Evolutionary conservation across 2,888 invertebrate species (phyloP), one percentile per base, ranked within the genome.

Genomic region (Drosophila eohydei): DNA sequence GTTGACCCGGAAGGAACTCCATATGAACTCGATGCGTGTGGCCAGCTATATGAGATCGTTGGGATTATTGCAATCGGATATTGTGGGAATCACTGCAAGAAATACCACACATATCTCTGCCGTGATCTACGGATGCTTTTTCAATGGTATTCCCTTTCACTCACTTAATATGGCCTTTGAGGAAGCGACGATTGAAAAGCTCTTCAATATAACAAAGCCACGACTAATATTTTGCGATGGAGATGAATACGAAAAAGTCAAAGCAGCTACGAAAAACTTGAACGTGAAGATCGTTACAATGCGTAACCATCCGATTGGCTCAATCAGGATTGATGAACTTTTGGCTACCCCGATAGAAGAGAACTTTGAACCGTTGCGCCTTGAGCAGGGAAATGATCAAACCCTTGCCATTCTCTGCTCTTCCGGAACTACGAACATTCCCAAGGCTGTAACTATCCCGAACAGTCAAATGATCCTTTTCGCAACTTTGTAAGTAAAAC

Each of bases 391-490:
- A 12, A 80, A 71, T 12, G 74, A 89, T 54, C 90, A 91, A 62
- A 86, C 83, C 0, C 73, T 91, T 8, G 90, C 90, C 3, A 91
- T 92, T 67, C 69, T 92, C 0, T 90, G 91, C 46, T 88, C 92
- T 0, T 91, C 92, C 8, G 92, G 92, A 2, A 91, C 91, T 0
- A 92, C 91, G 0, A 91, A 92, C 0, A 54, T 54, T 0, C 91
- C 92, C 1, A 92, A 92, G 62, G 88, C 88, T 4, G 90, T 77
- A n/a, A 90, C 81, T 0, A 78, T 84, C 2, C 41, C 61, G 3
- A 88, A 84, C 14, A 84, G 72, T 52, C 74, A 38, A 2, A 81
- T 70, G 28, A 52, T 83, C 2, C 9, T 85, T 0, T 65, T 32
- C 1, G 2, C 8, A 4, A 2, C 8, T 41, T 2, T 4, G 83